phyloP scores from a whole-genome alignment of 1,140 invertebrate species.

The Orius insidiosus region DNA sequence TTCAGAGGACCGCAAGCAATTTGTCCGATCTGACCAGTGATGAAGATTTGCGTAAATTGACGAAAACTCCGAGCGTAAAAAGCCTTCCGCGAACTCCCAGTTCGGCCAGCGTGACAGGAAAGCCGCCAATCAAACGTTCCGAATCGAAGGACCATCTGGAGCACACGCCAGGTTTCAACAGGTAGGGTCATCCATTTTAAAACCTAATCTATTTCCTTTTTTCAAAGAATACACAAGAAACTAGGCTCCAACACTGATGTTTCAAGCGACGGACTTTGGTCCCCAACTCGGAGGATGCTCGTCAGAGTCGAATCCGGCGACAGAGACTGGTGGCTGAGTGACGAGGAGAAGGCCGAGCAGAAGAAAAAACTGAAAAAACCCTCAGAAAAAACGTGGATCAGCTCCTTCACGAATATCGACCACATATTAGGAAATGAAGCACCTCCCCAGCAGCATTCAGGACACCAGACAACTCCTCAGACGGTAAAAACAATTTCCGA shows the following conservation, averaged over 20 bases:
- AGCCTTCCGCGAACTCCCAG: background rate
- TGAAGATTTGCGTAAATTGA: background rate
- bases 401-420: slow-evolving; percentile 49
- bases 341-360: slow-evolving; percentile 10
- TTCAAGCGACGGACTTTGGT: background rate
- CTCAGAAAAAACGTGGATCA: too few species aligned
- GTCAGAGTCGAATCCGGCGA: slow-evolving; percentile 18
- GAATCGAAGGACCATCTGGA: slow-evolving; percentile 1
- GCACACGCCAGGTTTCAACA: slow-evolving; percentile 3
- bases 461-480: slow-evolving; percentile 17
- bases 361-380: background rate
- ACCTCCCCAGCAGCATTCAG: slow-evolving; percentile 21
- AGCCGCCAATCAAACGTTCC: background rate
- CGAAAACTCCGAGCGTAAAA: slow-evolving; percentile 5
- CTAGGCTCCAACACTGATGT: slow-evolving; percentile 4
- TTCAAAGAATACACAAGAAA: slow-evolving; percentile 8
- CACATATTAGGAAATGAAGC: slow-evolving; percentile 47
- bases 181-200: too few species aligned
- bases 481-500: slow-evolving; percentile 7
- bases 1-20: background rate
- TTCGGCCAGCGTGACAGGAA: background rate
- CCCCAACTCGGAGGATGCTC: background rate
- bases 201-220: too few species aligned
- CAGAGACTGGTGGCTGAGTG: slow-evolving; percentile 16
- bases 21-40: background rate